A percentile compares a stretch with the other conserved stretches of the same genome.
Evolutionary conservation across 2,888 invertebrate species (phyloP).

Genomic region (Hybos culiciformis): DNA sequence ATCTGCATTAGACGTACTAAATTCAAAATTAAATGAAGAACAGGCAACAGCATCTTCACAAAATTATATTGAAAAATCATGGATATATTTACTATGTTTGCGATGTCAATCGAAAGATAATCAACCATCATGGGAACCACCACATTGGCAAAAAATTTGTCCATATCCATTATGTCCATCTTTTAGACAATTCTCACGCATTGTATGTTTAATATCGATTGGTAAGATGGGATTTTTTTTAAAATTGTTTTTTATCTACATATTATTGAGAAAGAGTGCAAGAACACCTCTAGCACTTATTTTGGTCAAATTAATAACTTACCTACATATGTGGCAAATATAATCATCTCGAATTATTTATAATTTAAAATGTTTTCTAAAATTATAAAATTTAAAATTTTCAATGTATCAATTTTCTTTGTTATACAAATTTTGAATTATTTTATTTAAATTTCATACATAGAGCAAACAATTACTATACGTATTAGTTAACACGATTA

Average conservation of each 20-base stretch:
- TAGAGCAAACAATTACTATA: no score
- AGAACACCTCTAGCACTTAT: no score
- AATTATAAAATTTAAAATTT: no score
- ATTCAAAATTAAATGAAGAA: conserved; percentile 26
- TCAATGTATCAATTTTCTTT: no score
- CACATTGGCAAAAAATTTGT: conserved; percentile 64
- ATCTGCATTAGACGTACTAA: conserved; percentile 26
- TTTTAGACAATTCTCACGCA: conserved; percentile 68
- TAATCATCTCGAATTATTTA: no score
- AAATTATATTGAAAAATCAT: conserved; percentile 42
- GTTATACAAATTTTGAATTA: no score
- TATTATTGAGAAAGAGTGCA: not conserved
- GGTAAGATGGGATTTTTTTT: conserved; percentile 34
- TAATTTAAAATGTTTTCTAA: no score
- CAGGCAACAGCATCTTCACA: conserved; percentile 15
- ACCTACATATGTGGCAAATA: no score
- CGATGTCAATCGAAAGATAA: conserved; percentile 65
- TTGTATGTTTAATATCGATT: conserved; percentile 56
- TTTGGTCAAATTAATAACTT: no score
- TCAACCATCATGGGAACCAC: conserved; percentile 67
- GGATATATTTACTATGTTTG: conserved; percentile 70
- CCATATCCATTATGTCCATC: conserved; percentile 77
- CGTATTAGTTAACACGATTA: no score
- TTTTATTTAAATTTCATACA: no score
- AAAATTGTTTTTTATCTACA: not conserved